Evolutionary conservation across 1,140 invertebrate species (phyloP), one percentile per base, ranked within the genome.

Genomic region (Bombus huntii): DNA sequence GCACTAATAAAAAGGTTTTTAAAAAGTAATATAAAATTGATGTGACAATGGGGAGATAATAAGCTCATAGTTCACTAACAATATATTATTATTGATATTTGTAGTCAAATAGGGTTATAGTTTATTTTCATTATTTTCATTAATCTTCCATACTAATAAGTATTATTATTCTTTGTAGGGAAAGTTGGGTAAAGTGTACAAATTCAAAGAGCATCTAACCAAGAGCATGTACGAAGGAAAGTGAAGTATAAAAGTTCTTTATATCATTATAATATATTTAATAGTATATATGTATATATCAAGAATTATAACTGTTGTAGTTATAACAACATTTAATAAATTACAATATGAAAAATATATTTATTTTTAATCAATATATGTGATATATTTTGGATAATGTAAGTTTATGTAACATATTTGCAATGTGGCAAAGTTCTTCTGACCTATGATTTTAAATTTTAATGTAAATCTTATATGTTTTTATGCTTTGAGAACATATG

Each of bases 101-200:
- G 6, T n/a, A n/a, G 2, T 0, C 1, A n/a, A 42, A 42, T 18
- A 13, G 8, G 1, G 18, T 47, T 47, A n/a, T 37, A 5, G 2
- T 37, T n/a, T 76, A 59, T 10, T 76, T 76, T 4, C 34, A 59
- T 76, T 76, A 34, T 57, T 59, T 37, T 76, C 18, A 31, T 74
- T 5, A 31, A 70, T 70, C 25, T 70, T 70, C 25, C 10, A 13
- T 53, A 47, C 12, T 47, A 18, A 73, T 47, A 8, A 12, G 6
- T 37, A 22, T 31, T 74, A 34, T 25, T 76, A 15, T 57, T 37
- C 3, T 37, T 77, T 77, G 13, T 8, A 77, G 75, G 8, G 1
- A 3, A 22, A 31, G 0, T 62, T 77, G 25, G 75, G 75, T 8
- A 39, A 18, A 62, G 0, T 65, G 4, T 77, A 77, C 6, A 1